Evolutionary conservation across 92 coral and sea anemone genomes (phyloP).

Genomic region (Palythoa caribaeorum): DNA sequence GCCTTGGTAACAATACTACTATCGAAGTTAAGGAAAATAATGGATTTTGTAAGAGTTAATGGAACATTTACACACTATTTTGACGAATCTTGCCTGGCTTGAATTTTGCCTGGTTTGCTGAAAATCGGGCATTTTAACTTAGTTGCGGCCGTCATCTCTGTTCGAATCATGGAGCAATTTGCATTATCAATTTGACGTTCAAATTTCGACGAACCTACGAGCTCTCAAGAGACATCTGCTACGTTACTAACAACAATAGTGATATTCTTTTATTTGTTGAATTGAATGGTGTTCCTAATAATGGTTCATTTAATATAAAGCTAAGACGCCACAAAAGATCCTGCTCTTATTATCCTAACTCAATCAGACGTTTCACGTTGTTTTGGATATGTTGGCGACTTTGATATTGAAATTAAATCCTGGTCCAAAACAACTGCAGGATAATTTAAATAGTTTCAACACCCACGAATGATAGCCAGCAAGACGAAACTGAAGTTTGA

Average conservation of each 20-base stretch:
- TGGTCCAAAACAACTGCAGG: too few relatives aligned
- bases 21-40: constrained; percentile 51
- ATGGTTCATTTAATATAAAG: too few relatives aligned
- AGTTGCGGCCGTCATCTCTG: constrained; percentile 41
- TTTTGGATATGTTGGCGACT: too few relatives aligned
- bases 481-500: too few relatives aligned
- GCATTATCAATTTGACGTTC: constrained; percentile 40
- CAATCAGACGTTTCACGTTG: too few relatives aligned
- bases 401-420: too few relatives aligned
- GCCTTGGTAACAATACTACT: constrained; percentile 28
- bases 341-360: too few relatives aligned
- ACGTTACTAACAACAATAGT: constrained; percentile 40
- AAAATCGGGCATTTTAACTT: constrained; percentile 44
- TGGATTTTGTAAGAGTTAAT: constrained; percentile 17
- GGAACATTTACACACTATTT: constrained; percentile 40
- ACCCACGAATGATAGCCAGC: too few relatives aligned
- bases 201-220: constrained; percentile 49
- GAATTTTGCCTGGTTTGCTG: constrained; percentile 61
- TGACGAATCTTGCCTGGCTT: too few relatives aligned
- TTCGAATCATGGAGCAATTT: constrained; percentile 52
- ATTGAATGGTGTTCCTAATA: constrained; percentile 1
- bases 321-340: too few relatives aligned
- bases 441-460: too few relatives aligned
- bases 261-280: constrained; percentile 43
- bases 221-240: constrained; percentile 46